These are phyloP conservation scores for Notarius quadriscutis DNA, from an alignment of 2,113 vertebrate species.

Conservation along the genomic window DNA sequence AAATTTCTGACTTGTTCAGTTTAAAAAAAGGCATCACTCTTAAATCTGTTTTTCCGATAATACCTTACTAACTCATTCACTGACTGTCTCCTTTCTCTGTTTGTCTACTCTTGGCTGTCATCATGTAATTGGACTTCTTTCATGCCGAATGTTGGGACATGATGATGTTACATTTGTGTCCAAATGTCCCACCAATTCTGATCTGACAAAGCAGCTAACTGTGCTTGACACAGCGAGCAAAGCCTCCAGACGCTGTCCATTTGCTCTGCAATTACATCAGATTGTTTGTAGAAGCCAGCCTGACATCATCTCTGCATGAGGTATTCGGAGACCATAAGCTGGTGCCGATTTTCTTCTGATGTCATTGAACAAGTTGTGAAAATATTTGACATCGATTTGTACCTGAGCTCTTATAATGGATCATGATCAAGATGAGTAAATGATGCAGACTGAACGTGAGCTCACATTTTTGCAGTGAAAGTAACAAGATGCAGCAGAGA, in stretches of 20 bases:
- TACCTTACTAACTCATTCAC: neutral
- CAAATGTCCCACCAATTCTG: neutral
- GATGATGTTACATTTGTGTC: neutral
- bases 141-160: neutral
- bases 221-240: neutral
- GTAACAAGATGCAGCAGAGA: neutral
- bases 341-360: neutral
- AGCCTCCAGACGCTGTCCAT: neutral
- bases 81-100: neutral
- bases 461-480: neutral
- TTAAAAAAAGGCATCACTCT: neutral
- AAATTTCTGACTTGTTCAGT: neutral
- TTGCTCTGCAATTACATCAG: neutral
- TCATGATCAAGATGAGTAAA: neutral
- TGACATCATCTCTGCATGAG: neutral
- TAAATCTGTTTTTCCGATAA: neutral
- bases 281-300: neutral
- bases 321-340: neutral
- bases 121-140: neutral
- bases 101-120: neutral
- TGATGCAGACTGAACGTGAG: neutral
- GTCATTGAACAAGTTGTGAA: neutral
- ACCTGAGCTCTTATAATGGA: neutral
- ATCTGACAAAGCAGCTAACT: neutral
- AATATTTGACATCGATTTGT: neutral